Base-by-base conservation (phyloP, 2,797 vertebrate genomes). In the Acanthurus tractus region DNA sequence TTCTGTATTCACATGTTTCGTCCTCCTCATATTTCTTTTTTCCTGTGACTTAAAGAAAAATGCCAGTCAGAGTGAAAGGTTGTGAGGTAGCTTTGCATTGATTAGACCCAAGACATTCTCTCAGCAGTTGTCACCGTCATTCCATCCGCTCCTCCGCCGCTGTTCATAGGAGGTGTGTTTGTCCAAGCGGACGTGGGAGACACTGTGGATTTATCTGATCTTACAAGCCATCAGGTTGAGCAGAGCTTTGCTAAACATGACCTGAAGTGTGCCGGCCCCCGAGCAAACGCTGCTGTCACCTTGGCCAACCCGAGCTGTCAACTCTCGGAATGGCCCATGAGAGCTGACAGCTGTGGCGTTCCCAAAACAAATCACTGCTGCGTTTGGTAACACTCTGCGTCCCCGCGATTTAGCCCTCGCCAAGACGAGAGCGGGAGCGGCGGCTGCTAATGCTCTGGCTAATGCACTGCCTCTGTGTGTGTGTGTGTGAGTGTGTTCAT, bases 191-290 rank as follows among this genome's bases (percentile, higher is more conserved):
- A 93, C 82, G 90, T 90, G 88, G 90, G 81, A 92, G 91, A 91
- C 84, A 83, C 81, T 82, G 81, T 90, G 91, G 93, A 95, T 95
- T 95, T 94, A 95, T 96, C 87, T 95, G 94, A 96, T 95, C 93
- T 91, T 95, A 95, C 94, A 95, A 94, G 93, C 94, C 93, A 93
- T 96, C 93, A 94, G 94, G 92, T 92, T 95, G 93, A 95, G 93
- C 92, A 91, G 82, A 94, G 93, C 93, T 94, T 92, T 91, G 92
- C 93, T 91, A 95, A 96, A 96, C 94, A 92, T 94, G 95, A 95
- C 93, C 94, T 95, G 94, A 96, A 95, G 95, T 95, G 91, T 94
- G 93, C 94, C 94, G 81, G 93, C 94, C 94, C 94, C 88, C 89
- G 81, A 95, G 95, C 94, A 95, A 95, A 94, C 92, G 94, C 88